A percentile compares a stretch with the other conserved stretches of the same genome.
These are phyloP conservation scores for Neolamprologus multifasciatus DNA, from an alignment of 2,797 vertebrate species.

Conservation along the genomic window DNA sequence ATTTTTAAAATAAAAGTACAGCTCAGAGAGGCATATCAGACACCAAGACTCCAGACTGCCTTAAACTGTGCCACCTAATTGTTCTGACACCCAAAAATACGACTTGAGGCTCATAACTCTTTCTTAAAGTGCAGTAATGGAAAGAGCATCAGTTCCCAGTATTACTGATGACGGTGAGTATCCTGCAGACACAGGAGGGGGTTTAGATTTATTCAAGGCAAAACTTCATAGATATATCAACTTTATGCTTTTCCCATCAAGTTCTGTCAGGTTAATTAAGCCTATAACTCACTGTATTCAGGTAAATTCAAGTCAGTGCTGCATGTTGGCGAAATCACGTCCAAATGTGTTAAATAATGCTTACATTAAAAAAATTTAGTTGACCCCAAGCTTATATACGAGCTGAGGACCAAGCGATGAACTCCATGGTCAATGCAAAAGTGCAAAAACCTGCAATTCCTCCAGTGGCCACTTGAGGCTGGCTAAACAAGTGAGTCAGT, in stretches of 20 bases:
- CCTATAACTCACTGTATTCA: background rate
- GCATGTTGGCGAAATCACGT: background rate
- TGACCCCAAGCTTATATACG: background rate
- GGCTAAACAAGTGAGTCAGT: background rate
- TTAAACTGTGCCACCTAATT: background rate
- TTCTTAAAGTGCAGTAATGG: background rate
- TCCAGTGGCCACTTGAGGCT: background rate
- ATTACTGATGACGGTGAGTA: background rate
- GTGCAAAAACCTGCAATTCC: background rate
- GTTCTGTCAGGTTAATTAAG: background rate
- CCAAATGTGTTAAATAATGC: background rate
- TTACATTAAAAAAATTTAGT: accelerated
- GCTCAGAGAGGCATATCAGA: background rate
- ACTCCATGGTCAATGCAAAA: background rate
- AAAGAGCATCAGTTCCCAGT: background rate
- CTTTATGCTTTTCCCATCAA: background rate
- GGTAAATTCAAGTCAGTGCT: background rate
- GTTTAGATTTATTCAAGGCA: constrained; percentile 9
- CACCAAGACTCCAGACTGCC: background rate
- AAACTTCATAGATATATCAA: constrained; percentile 6
- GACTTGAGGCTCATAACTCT: background rate
- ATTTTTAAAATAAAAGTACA: background rate
- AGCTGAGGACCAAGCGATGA: accelerated
- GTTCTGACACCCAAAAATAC: constrained; percentile 6
- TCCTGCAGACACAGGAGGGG: background rate